Base-by-base conservation (phyloP, 2,113 vertebrate genomes). In the Lates calcarifer region DNA sequence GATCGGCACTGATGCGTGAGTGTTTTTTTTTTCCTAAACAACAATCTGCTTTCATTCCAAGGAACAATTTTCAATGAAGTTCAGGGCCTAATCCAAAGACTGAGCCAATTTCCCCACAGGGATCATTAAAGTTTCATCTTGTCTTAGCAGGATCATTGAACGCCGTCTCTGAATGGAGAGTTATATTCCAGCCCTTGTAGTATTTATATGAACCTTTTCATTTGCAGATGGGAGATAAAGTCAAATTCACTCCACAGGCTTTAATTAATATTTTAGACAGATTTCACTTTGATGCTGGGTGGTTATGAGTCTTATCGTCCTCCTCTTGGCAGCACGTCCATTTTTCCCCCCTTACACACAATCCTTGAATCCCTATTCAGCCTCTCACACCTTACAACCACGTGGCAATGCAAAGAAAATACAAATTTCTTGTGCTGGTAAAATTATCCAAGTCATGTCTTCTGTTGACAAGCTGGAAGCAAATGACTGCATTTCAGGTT, bases 291-390 rank as follows among this genome's bases (percentile, higher is more conserved):
- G 29, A 57, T 37, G 65, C 57, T 71, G 33, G 53, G 58, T 12
- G 9, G 29, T 24, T 24, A 18, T 2, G 74, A 92, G 88, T 90
- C 91, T 85, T 5, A 87, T 92, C 81, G 3, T 66, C 87, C 51
- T 91, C 76, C 77, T 60, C 51, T 82, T 76, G 67, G 35, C 39
- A 76, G n/a, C 60, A 66, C 57, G 61, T 72, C 2, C 76, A 70
- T 56, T 15, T 51, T 4, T 17, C 11, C 72, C 61, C 49, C 47
- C 29, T 26, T 39, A 13, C 74, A 71, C 67, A 87, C 74, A 66
- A 72, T 74, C 83, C 81, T 63, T 63, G 56, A 82, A 87, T 75
- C 69, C 15, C 79, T 72, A 83, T 35, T 77, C 85, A 81, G 87
- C 82, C 74, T 55, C 47, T 51, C 18, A 14, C 6, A 8, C 29